These are phyloP conservation scores for Harlomillsia oculata DNA, from an alignment of 1,140 invertebrate species.

Conservation along the genomic window DNA sequence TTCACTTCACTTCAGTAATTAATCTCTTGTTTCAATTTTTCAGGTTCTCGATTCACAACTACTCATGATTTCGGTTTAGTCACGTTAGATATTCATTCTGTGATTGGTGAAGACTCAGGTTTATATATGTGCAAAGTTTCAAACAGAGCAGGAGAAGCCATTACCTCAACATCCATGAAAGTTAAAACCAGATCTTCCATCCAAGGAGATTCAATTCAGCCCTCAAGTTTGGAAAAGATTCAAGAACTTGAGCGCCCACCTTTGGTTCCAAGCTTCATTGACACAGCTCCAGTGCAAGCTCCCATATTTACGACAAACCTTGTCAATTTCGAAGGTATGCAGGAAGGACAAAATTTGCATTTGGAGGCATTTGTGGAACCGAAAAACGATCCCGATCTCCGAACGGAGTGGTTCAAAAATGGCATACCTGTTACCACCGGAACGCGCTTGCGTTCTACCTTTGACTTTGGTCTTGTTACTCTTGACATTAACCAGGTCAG, in stretches of 20 bases:
- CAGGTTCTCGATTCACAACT: conserved; percentile 64
- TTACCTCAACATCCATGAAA: conserved; percentile 77
- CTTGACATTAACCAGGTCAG: conserved; percentile 76
- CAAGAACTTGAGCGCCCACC: conserved; percentile 44
- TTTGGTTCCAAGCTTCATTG: conserved; percentile 38
- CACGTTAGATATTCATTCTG: conserved; percentile 78
- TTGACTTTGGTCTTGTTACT: conserved; percentile 88
- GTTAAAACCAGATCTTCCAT: conserved; percentile 65
- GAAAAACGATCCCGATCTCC: conserved; percentile 53
- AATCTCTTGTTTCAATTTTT: too few species aligned
- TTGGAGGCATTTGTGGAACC: conserved; percentile 92
- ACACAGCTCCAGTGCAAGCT: conserved; percentile 68
- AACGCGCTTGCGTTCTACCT: conserved; percentile 54
- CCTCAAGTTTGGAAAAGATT: conserved; percentile 80
- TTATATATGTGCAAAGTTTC: conserved; percentile 88
- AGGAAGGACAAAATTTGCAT: conserved; percentile 81
- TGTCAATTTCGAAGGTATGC: conserved; percentile 70
- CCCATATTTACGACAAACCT: conserved; percentile 86
- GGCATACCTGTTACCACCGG: conserved; percentile 73
- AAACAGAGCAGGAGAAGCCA: conserved; percentile 79
- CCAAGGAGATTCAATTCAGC: conserved; percentile 66
- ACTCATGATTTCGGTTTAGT: conserved; percentile 91
- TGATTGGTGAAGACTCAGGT: conserved; percentile 80
- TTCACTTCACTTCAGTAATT: neutral
- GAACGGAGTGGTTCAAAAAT: conserved; percentile 84